These are phyloP conservation scores for Noctua comes DNA, from an alignment of 2,888 invertebrate genomes.

Conservation along the genomic window DNA sequence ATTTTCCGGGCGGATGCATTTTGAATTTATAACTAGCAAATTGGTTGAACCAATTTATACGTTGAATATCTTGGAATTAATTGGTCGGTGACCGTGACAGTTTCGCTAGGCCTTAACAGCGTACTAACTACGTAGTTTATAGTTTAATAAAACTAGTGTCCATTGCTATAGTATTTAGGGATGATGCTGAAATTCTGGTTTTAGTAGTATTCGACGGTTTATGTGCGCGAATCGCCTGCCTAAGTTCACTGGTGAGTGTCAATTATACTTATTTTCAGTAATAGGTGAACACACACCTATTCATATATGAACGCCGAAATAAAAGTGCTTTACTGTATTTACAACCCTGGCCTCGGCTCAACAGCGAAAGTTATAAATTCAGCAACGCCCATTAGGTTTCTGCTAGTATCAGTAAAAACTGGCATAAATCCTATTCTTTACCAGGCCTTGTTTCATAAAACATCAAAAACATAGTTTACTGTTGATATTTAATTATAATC, in stretches of 20 bases:
- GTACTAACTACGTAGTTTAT: slow-evolving; percentile 64
- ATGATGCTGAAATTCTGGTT: slow-evolving; percentile 17
- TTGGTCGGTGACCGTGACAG: slow-evolving; percentile 81
- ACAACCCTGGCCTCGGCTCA: background rate
- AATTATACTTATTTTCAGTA: background rate
- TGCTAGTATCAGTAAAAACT: background rate
- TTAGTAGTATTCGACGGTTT: background rate
- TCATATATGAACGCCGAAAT: background rate
- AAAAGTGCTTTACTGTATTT: background rate
- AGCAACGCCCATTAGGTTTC: background rate
- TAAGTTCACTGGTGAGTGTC: background rate
- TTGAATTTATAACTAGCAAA: slow-evolving; percentile 90
- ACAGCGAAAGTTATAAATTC: background rate
- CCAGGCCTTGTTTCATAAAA: background rate
- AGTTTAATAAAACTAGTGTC: slow-evolving; percentile 57
- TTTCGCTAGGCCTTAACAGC: slow-evolving; percentile 69
- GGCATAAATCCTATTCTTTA: background rate
- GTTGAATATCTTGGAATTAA: slow-evolving; percentile 88
- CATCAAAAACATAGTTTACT: no score
- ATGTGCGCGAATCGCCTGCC: background rate
- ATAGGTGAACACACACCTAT: no score
- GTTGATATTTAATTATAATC: background rate
- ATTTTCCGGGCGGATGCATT: slow-evolving; percentile 89
- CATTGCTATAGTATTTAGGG: slow-evolving; percentile 31
- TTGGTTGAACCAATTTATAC: slow-evolving; percentile 88